Base-by-base conservation (phyloP, 2,797 vertebrate genomes). In the Mionectes olivaceus region DNA sequence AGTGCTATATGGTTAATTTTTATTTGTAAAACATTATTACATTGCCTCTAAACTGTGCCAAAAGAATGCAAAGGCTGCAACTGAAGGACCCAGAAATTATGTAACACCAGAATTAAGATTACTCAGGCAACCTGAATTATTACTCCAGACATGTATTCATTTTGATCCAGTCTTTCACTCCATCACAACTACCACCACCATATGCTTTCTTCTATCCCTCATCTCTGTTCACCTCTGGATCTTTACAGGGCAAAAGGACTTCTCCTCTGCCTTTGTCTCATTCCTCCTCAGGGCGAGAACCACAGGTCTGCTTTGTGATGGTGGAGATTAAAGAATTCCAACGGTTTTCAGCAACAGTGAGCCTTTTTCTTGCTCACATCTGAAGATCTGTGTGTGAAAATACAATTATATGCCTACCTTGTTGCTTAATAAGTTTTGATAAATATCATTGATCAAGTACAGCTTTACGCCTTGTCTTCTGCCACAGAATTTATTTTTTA, bases 391-490 rank as follows among this genome's bases (percentile, higher is more conserved):
- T 65, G 18, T 87, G 43, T 93, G 57, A 93, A 95, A 93, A 77
- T 44, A 87, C 49, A 87, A 57, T 87, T 77, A 57, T 53, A 60
- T 84, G 80, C 77, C 67, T 95, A 81, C 53, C 68, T 85, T 80
- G 47, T 65, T 78, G 21, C 69, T 75, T 94, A 89, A 87, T 83
- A 79, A 32, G 13, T 91, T 95, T 94, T 85, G 61, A 81, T 93
- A 87, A 90, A 81, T 78, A 57, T 78, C 35, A 24, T 69, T 92
- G 92, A 80, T 77, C 53, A 80, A 75, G 46, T 55, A 50, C 9
- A 67, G 9, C 9, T 41, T 56, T 85, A 43, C 57, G 27, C 19
- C 53, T 55, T 65, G 23, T 55, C 88, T 93, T 89, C 69, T 89
- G 46, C 14, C 32, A 55, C 28, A 30, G 71, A 50, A 17, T 32